Conservation (phyloP, 2,797 vertebrate species). For the Clarias laeviceps region DNA sequence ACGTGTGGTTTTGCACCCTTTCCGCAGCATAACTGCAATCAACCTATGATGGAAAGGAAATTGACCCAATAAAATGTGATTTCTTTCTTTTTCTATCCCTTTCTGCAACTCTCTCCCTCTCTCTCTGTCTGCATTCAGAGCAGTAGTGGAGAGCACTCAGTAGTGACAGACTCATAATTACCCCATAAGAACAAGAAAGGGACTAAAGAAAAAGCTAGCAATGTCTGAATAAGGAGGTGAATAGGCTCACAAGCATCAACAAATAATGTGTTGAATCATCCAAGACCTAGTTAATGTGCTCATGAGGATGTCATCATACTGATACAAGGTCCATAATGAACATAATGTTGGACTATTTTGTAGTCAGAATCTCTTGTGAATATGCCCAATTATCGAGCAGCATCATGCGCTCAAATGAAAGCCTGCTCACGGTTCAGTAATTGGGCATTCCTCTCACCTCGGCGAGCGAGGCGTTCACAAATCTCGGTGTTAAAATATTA, state of each 20-base stretch:
- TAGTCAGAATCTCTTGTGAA: background rate
- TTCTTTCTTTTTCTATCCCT: background rate
- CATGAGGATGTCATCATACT: slow-evolving; percentile 2
- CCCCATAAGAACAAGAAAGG: slow-evolving; percentile 15
- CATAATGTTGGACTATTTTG: background rate
- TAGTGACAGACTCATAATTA: slow-evolving; percentile 55
- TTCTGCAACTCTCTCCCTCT: background rate
- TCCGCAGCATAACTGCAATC: background rate
- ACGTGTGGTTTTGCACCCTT: background rate
- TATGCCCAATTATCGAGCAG: background rate
- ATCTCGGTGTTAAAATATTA: slow-evolving; percentile 7
- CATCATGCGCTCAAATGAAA: background rate
- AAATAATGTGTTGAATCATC: background rate
- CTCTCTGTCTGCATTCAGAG: background rate
- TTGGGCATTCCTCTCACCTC: slow-evolving; percentile 19
- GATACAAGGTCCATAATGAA: background rate
- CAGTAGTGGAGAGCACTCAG: slow-evolving; percentile 43
- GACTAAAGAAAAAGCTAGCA: background rate
- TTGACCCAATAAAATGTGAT: background rate
- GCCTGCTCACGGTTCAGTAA: slow-evolving; percentile 5
- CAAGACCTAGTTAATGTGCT: background rate
- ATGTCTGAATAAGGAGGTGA: slow-evolving; percentile 9
- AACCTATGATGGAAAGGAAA: background rate
- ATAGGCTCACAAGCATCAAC: background rate
- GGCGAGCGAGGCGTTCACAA: background rate